Conservation (phyloP, 2,797 vertebrate genomes). For the Tokudaia tokunoshimensis region DNA sequence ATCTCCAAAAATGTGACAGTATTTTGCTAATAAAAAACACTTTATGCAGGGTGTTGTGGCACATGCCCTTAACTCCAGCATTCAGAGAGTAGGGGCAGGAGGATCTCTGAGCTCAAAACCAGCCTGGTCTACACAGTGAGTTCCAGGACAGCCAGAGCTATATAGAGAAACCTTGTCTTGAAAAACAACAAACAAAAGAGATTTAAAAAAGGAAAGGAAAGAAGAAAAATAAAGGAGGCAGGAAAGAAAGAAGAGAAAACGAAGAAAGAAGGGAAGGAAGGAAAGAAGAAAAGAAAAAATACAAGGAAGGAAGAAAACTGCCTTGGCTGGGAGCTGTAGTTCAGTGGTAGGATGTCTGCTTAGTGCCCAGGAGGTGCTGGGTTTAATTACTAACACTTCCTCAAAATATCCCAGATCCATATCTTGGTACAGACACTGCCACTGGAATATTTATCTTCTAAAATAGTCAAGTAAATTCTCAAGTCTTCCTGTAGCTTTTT, state of each 20-base stretch:
- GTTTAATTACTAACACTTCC: not conserved
- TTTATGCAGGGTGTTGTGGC: not conserved
- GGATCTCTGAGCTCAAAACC: not conserved
- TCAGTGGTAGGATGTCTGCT: not conserved
- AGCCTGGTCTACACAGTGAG: not conserved
- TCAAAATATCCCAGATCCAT: not conserved
- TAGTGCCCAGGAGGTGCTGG: not conserved
- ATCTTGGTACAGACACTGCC: not conserved
- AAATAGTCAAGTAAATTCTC: slow-evolving; percentile 3
- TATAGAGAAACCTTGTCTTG: not conserved
- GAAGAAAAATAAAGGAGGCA: not conserved
- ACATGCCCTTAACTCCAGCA: not conserved
- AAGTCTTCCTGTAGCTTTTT: not conserved
- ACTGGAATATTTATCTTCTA: not conserved
- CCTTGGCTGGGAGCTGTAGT: too few species aligned
- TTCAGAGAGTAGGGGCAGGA: too few species aligned
- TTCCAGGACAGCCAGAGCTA: not conserved
- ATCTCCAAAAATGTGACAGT: not conserved
- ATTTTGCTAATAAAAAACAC: slow-evolving; percentile 35
- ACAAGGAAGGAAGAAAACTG: too few species aligned
- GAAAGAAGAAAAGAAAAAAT: not conserved
- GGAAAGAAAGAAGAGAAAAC: not conserved
- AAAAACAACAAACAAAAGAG: not conserved
- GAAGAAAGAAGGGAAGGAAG: not conserved
- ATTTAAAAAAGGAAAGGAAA: not conserved